Conservation (phyloP, 1,140 invertebrate species). For the Nasonia longicornis region DNA sequence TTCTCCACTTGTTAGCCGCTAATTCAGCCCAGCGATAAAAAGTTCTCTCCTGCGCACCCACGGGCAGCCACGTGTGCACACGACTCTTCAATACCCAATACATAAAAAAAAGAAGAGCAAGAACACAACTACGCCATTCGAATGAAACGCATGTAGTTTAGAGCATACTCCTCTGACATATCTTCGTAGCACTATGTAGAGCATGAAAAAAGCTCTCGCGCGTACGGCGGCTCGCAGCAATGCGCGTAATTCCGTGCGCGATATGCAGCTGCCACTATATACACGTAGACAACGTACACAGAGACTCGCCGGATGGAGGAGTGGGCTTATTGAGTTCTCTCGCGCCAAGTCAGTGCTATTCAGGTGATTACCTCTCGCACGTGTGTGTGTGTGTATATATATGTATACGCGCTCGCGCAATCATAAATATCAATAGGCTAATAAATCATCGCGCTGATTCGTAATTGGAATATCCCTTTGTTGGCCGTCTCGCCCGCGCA, state of each 20-base stretch:
- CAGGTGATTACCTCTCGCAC: not conserved
- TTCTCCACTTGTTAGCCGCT: not conserved
- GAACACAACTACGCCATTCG: not conserved
- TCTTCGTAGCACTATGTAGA: not conserved
- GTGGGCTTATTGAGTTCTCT: not conserved
- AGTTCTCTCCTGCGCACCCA: too few relatives aligned
- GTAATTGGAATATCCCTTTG: too few relatives aligned
- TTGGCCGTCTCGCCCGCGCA: too few relatives aligned
- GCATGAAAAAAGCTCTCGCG: not conserved
- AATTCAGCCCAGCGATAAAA: not conserved
- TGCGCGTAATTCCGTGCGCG: not conserved
- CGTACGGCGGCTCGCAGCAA: not conserved
- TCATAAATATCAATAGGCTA: conserved; percentile 19
- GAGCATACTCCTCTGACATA: not conserved
- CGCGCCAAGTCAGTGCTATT: not conserved
- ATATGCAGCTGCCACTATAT: not conserved
- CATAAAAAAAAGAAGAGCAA: not conserved
- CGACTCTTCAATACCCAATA: too few relatives aligned
- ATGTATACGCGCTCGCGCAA: not conserved
- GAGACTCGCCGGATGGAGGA: not conserved
- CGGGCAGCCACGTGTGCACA: too few relatives aligned
- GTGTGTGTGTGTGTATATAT: not conserved
- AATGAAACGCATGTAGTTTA: not conserved
- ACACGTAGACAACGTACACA: not conserved
- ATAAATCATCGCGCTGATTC: too few relatives aligned